Percentiles rank a stretch among this genome's conserved stretches.
phyloP scores from a whole-genome alignment of 2,797 vertebrate genomes.

The Hypotaenidia philippensis region DNA sequence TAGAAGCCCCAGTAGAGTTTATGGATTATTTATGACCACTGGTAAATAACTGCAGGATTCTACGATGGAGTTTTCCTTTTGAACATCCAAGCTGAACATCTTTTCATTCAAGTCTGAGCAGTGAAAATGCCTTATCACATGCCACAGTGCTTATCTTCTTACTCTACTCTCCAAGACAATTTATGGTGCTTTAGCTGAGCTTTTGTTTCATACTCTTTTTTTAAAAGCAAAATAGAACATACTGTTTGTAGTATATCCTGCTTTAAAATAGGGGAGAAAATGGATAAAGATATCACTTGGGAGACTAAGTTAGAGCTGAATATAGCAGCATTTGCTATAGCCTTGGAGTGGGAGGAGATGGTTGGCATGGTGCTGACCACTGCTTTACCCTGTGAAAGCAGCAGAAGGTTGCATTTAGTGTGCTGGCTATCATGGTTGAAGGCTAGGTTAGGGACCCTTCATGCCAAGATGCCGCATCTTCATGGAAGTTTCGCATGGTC shows the following conservation, averaged over 20 bases:
- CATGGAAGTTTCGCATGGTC: not conserved
- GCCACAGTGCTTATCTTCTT: not conserved
- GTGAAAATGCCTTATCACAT: not conserved
- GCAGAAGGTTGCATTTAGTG: not conserved
- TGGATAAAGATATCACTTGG: not conserved
- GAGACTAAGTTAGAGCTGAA: not conserved
- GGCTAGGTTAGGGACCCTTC: not conserved
- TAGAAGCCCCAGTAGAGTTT: not conserved
- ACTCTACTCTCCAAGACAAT: not conserved
- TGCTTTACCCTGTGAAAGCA: not conserved
- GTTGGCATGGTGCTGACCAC: not conserved
- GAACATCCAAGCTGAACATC: not conserved
- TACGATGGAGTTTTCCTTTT: not conserved
- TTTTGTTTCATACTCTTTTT: not conserved
- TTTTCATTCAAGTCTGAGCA: not conserved
- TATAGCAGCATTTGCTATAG: not conserved
- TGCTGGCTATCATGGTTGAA: not conserved
- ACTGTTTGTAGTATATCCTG: not conserved
- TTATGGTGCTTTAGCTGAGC: not conserved
- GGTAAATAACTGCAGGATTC: not conserved
- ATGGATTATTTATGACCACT: not conserved
- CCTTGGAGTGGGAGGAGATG: not conserved
- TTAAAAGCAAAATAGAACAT: not conserved
- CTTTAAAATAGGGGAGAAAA: not conserved
- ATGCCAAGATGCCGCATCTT: not conserved